A percentile compares a stretch with the other conserved stretches of the same genome.
Conservation (phyloP, 1,140 invertebrate genomes). For the Pogonus chalceus region DNA sequence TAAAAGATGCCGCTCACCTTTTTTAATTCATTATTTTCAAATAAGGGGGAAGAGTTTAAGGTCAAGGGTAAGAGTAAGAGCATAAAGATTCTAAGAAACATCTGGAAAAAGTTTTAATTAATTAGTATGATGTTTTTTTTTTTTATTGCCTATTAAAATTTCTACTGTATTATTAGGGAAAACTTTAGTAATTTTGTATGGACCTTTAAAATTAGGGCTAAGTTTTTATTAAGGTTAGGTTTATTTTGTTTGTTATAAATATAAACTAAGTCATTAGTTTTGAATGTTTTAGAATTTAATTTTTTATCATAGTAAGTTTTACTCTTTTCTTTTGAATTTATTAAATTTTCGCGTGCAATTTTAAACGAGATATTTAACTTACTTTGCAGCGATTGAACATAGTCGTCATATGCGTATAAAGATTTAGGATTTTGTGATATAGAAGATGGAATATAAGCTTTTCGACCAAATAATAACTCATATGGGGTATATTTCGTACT, state of each 20-base stretch:
- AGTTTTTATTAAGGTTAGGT: constrained; percentile 24
- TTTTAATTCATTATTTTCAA: too few relatives aligned
- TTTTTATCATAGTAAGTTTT: constrained; percentile 28
- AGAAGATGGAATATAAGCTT: constrained; percentile 27
- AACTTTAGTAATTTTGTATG: constrained; percentile 25
- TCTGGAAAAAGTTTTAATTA: constrained; percentile 16
- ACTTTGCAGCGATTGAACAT: constrained; percentile 25
- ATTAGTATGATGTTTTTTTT: constrained; percentile 18
- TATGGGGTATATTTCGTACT: constrained; percentile 29
- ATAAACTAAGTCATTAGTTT: constrained; percentile 26
- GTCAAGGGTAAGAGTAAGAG: too few relatives aligned
- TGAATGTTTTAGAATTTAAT: constrained; percentile 25
- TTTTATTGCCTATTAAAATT: constrained; percentile 11
- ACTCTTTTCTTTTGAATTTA: constrained; percentile 15
- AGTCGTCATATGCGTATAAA: constrained; percentile 22
- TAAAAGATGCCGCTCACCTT: too few relatives aligned
- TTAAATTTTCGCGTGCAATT: constrained; percentile 16
- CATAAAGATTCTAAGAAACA: not conserved
- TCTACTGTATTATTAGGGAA: constrained; percentile 26
- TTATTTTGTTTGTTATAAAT: constrained; percentile 19
- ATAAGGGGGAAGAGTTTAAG: too few relatives aligned
- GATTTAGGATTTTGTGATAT: constrained; percentile 21
- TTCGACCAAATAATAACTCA: constrained; percentile 36
- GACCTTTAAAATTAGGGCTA: constrained; percentile 28
- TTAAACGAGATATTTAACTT: constrained; percentile 18